Percentiles rank a stretch among this genome's conserved stretches.
Conservation (phyloP, 2,888 invertebrate species). For the Platynereis dumerilii region DNA sequence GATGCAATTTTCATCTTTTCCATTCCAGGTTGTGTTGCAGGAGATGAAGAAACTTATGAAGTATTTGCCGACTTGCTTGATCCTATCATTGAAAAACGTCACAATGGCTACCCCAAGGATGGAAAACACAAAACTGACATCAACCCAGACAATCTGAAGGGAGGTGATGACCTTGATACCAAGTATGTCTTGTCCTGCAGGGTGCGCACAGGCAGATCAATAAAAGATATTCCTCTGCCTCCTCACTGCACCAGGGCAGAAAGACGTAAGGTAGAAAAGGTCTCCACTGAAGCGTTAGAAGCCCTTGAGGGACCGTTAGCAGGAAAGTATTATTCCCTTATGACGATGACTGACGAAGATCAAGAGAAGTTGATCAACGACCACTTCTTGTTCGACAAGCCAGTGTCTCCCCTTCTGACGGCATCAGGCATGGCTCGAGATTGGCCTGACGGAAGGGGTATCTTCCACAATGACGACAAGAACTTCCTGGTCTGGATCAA, state of each 20-base stretch:
- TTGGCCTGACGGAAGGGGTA: constrained; percentile 59
- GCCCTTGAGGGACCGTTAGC: constrained; percentile 28
- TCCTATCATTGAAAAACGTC: constrained; percentile 35
- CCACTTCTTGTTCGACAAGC: constrained; percentile 42
- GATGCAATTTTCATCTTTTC: too few species aligned
- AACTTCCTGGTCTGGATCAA: constrained; percentile 35
- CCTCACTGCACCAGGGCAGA: constrained; percentile 36
- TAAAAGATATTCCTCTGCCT: constrained; percentile 32
- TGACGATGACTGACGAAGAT: constrained; percentile 34
- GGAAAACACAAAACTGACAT: constrained; percentile 35
- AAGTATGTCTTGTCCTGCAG: constrained; percentile 36
- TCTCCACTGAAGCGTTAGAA: constrained; percentile 31
- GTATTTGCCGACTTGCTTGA: constrained; percentile 35
- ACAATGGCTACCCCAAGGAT: constrained; percentile 34
- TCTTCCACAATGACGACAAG: constrained; percentile 67
- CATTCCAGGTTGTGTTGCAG: constrained; percentile 29
- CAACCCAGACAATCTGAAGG: constrained; percentile 64
- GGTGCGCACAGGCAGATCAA: constrained; percentile 38
- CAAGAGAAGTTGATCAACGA: constrained; percentile 39
- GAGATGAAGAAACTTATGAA: constrained; percentile 37
- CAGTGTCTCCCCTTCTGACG: constrained; percentile 32
- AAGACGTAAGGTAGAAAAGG: constrained; percentile 37
- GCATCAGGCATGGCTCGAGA: constrained; percentile 33
- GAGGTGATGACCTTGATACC: constrained; percentile 31
- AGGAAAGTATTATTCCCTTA: constrained; percentile 39